Base-by-base conservation (phyloP, 2,113 vertebrate species). In the Paramisgurnus dabryanus region DNA sequence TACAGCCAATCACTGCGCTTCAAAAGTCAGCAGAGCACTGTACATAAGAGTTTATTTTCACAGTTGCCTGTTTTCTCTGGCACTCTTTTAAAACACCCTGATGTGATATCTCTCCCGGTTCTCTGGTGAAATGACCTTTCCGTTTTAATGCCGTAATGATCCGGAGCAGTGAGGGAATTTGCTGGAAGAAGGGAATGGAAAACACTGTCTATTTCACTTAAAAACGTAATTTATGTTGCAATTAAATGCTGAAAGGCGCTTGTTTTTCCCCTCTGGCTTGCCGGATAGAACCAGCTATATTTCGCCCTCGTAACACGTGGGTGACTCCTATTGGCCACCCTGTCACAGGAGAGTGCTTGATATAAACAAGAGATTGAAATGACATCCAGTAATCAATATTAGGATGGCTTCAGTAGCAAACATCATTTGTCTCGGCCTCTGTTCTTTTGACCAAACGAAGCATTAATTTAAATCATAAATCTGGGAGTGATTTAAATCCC, bases 381-480 rank as follows among this genome's bases (percentile, higher is more conserved):
- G 96, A 97, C 98, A 97, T 95, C 94, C 95, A 92, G 96, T 95
- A 97, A 99, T 99, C 97, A 98, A 99, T 98, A 98, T 96, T 94
- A 95, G 95, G 95, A 98, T 94, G 95, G 95, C 94, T 97, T 96
- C 96, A 97, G 96, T 98, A 98, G 94, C 95, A 95, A 96, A 96
- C 96, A 96, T 96, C 95, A 97, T 98, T 98, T 98, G 95, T 98
- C 96, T 97, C 95, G 87, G 85, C 93, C 95, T 92, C 94, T 95
- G 97, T 97, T 98, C 95, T 95, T 97, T 96, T 98, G 96, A 97
- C 95, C 96, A 98, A 99, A 98, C 96, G 95, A 97, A 97, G 96
- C 96, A 98, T 98, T 98, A 97, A 98, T 99, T 98, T 96, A 97
- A 98, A 98, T 98, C 96, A 98, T 99, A 99, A 98, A 98, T 99